Evolutionary conservation across 2,113 vertebrate genomes (phyloP).

Genomic region (Tursiops truncatus): DNA sequence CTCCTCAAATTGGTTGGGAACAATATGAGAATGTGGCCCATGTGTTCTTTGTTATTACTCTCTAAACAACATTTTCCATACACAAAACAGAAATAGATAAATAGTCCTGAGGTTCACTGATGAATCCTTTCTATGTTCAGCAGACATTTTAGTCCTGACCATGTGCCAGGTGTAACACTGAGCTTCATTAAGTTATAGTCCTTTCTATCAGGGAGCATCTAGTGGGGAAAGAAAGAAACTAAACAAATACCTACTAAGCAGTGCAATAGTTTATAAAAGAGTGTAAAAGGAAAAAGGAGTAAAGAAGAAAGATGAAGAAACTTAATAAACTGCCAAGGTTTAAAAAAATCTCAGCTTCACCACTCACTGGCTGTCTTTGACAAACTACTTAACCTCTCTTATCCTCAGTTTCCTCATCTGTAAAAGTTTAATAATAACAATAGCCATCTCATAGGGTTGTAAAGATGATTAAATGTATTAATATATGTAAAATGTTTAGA

Average conservation of each 20-base stretch:
- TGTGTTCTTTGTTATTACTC: not conserved
- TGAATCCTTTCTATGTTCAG: not conserved
- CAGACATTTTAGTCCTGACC: not conserved
- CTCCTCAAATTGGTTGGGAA: not conserved
- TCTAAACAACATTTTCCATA: not conserved
- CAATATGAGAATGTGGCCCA: not conserved
- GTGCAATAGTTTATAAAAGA: not conserved
- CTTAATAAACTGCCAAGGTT: not conserved
- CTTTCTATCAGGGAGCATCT: not conserved
- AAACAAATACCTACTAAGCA: not conserved
- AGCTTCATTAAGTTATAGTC: not conserved
- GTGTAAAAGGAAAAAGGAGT: not conserved
- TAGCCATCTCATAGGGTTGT: not conserved
- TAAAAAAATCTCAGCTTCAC: not conserved
- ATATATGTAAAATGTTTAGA: not conserved
- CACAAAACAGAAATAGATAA: not conserved
- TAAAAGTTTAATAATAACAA: not conserved
- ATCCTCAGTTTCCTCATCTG: not conserved
- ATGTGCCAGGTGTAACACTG: not conserved
- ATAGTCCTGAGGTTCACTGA: not conserved
- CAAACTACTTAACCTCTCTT: not conserved
- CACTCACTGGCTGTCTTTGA: not conserved
- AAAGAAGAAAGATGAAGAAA: not conserved
- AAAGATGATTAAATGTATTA: not conserved
- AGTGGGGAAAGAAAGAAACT: not conserved